Evolutionary conservation across 2,797 vertebrate species (phyloP), one percentile per base, ranked within the genome.

Genomic region (Halcyon badia): DNA sequence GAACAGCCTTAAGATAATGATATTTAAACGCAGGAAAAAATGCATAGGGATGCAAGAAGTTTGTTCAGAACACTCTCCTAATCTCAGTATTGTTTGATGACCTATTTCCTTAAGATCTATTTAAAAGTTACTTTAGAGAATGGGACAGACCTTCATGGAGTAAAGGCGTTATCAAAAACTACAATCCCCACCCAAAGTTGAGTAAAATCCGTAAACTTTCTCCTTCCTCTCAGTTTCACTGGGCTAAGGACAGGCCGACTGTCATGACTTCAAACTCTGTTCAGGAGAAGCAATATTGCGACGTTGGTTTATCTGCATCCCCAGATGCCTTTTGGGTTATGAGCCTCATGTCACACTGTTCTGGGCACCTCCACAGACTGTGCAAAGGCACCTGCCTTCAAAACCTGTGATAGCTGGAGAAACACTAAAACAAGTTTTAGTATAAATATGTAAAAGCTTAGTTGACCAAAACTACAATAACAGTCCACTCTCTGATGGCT

Each of bases 281-380:
- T 58, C 56, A 58, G 30, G 52, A 54, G 13, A 22, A 57, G n/a
- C 13, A 57, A 33, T 9, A 57, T 14, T 33, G n/a, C 5, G 12
- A 24, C 11, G n/a, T 33, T 31, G n/a, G 18, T 22, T n/a, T 57
- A 14, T 57, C 56, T 33, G 31, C 56, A 33, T 25, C 56, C 33
- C 33, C 56, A 58, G 22, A 21, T 25, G 56, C 21, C 7, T 0
- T 1, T 1, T 13, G 18, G 37, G 18, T 25, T 2, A 1, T 25
- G 11, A 58, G 25, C 42, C 11, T 37, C 3, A 2, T 12, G 18
- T 33, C 66, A 41, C 35, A 13, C 39, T 13, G 7, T 5, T 25
- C 31, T 25, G 28, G 35, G 30, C 20, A 76, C 10, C 42, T 39
- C 65, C 62, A 17, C 0, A 49, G 3, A 35, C 57, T 58, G 19